Percentiles rank a stretch among this genome's conserved stretches.
Evolutionary conservation across 2,797 vertebrate species (phyloP).

Genomic region (Intellagama lesueurii): DNA sequence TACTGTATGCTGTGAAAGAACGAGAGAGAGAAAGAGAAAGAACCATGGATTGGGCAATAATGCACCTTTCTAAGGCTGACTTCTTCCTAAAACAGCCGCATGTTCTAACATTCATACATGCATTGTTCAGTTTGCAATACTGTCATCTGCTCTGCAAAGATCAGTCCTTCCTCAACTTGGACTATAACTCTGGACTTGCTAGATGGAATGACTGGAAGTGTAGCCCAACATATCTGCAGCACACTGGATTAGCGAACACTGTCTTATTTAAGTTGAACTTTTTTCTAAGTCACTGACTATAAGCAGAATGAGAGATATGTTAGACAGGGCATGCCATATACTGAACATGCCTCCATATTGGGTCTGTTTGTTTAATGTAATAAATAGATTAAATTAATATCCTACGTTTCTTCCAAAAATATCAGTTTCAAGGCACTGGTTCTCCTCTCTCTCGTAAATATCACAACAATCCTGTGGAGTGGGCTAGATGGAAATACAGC

Average conservation of each 20-base stretch:
- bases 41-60: slow-evolving; percentile 1
- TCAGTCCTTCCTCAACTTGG: too few species aligned
- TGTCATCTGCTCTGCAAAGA: too few species aligned
- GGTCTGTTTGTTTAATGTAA: background rate
- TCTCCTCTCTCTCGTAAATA: background rate
- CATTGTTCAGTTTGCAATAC: too few species aligned
- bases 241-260: too few species aligned
- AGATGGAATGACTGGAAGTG: too few species aligned
- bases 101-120: too few species aligned
- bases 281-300: background rate
- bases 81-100: background rate
- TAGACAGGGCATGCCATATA: too few species aligned
- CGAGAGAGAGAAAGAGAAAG: background rate
- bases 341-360: background rate
- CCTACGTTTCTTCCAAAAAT: background rate
- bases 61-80: background rate
- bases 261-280: too few species aligned
- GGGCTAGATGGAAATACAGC: background rate
- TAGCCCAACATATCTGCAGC: background rate
- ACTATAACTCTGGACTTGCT: too few species aligned
- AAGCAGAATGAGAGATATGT: too few species aligned
- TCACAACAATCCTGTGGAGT: background rate
- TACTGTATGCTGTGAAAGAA: slow-evolving; percentile 6
- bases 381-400: background rate
- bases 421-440: background rate